Base-by-base conservation (phyloP, 2,113 vertebrate genomes). In the Empidonax traillii region DNA sequence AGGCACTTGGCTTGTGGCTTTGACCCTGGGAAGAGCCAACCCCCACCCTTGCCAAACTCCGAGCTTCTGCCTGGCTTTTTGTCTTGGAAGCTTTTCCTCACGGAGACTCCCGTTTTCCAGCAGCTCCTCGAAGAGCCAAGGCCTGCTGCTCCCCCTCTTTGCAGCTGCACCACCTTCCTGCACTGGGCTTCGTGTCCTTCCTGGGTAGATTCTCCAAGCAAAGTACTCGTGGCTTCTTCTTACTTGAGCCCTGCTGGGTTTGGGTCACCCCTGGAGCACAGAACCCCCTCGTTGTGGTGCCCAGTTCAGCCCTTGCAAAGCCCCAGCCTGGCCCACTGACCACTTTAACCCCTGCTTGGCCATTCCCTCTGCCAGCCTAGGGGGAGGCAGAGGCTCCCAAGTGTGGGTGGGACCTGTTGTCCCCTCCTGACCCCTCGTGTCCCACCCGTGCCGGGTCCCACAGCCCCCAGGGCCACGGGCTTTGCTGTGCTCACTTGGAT, bases 1-100 rank as follows among this genome's bases (percentile, higher is more conserved):
- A 63, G 27, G 86, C 43, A 6, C 52, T n/a, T 35, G 69, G 53
- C 76, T 77, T 35, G 24, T 80, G 93, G 94, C 72, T 88, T 68
- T 67, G 39, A 46, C 37, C 65, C 22, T 90, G 73, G 15, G 84
- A 84, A 77, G 85, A 96, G 92, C 79, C 89, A 63, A 90, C 47
- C 65, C 79, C 68, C 65, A 65, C 75, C 68, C 68, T 76, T 81
- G 83, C 85, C 93, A 88, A 63, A 81, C 61, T 72, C 88, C 10
- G 39, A 90, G 86, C 94, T 96, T 94, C 93, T 95, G 90, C 93
- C 73, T 95, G 93, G 90, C 94, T 91, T 94, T 71, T 88, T 2
- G 20, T 93, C 83, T 87, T 77, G 82, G 90, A 87, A 89, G 83
- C 39, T 81, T 94, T 77, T 85, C 27, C 51, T 62, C 22, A 0